phyloP scores from a whole-genome alignment of 2,113 vertebrate genomes.

The Nettapus auritus region DNA sequence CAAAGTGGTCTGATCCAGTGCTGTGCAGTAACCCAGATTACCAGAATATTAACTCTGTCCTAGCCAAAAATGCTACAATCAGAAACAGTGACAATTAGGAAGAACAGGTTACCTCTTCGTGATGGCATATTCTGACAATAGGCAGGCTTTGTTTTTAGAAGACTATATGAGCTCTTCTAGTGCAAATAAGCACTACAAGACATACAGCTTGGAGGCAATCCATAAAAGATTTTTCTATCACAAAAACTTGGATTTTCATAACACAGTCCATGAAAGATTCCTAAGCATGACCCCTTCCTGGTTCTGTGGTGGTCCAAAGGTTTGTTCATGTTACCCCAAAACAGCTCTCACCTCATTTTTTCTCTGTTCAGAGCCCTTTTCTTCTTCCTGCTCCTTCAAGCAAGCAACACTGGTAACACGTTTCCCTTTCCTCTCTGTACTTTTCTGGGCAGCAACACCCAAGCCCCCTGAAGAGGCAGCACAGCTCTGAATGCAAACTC shows the following conservation, averaged over 20 bases:
- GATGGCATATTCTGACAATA: background rate
- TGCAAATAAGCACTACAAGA: background rate
- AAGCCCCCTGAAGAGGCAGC: background rate
- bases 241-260: too few relatives aligned
- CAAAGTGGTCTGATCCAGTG: background rate
- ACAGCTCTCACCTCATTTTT: background rate
- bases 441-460: background rate
- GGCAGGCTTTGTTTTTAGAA: background rate
- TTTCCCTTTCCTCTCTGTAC: background rate
- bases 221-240: background rate
- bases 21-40: background rate
- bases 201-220: background rate
- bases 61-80: background rate
- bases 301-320: fast-evolving
- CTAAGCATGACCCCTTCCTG: background rate
- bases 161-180: background rate
- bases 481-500: background rate
- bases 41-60: background rate
- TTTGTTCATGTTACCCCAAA: background rate
- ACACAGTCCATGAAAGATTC: background rate
- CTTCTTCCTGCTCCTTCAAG: background rate
- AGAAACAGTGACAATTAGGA: background rate
- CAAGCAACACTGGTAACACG: background rate
- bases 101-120: background rate
- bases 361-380: background rate